A percentile compares a stretch with the other conserved stretches of the same genome.
Evolutionary conservation across 2,113 vertebrate genomes (phyloP).

Genomic region (Serinus canaria): DNA sequence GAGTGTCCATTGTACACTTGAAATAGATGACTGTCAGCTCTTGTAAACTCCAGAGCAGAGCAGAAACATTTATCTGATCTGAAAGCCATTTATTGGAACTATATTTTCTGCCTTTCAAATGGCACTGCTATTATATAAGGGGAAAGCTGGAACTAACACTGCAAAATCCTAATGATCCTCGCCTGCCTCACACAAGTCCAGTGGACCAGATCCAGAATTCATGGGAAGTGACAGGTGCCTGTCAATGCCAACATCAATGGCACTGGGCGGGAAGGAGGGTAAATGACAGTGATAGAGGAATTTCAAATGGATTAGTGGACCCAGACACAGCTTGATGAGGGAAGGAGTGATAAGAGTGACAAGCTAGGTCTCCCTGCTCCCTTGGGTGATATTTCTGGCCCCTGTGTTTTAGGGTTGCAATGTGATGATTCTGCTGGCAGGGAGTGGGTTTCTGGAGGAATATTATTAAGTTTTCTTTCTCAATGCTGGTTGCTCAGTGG

Average conservation of each 20-base stretch:
- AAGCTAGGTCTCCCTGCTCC: neutral
- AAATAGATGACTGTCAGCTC: constrained; percentile 47
- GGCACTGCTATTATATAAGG: constrained; percentile 5
- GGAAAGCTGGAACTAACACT: constrained; percentile 28
- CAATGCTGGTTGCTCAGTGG: neutral
- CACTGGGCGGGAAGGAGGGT: neutral
- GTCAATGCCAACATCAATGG: constrained; percentile 37
- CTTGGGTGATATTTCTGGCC: neutral
- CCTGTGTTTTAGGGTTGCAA: neutral
- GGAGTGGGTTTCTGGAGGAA: neutral
- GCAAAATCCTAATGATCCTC: constrained; percentile 5
- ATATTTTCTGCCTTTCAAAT: constrained; percentile 21
- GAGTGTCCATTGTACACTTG: neutral
- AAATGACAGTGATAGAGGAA: neutral
- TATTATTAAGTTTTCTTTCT: neutral
- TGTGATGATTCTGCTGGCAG: neutral
- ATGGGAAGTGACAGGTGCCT: constrained; percentile 33
- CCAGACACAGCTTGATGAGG: neutral
- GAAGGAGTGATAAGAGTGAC: constrained; percentile 7
- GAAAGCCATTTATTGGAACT: constrained; percentile 59
- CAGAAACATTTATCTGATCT: constrained; percentile 9
- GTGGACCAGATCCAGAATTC: constrained; percentile 34
- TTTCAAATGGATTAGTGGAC: constrained; percentile 34
- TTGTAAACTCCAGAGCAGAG: constrained; percentile 13
- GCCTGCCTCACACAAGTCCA: constrained; percentile 7